phyloP scores from a whole-genome alignment of 2,797 vertebrate genomes.

The Varecia variegata region DNA sequence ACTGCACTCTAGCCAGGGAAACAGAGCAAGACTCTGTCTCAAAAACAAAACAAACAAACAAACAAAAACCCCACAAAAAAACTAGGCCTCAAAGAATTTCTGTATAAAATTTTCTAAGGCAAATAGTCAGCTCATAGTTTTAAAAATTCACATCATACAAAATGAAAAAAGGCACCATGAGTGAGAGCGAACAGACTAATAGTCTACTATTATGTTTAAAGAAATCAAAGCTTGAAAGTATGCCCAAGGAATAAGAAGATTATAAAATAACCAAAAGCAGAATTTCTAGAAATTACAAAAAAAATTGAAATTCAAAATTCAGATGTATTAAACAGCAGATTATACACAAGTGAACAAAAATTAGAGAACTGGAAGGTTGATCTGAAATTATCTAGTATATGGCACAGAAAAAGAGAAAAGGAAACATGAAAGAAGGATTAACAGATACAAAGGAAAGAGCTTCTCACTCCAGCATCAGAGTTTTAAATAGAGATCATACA shows the following conservation, averaged over 20 bases:
- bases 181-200: neutral
- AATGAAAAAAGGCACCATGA: neutral
- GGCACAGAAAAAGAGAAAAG: neutral
- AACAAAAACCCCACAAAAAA: no score
- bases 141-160: neutral
- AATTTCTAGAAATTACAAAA: neutral
- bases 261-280: neutral
- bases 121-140: neutral
- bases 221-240: neutral
- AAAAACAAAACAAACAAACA: no score
- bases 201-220: neutral
- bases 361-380: neutral
- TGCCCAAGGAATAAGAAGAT: neutral
- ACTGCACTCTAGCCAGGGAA: no score
- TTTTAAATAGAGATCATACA: neutral
- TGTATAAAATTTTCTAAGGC: neutral
- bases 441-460: neutral
- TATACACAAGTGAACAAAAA: neutral
- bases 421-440: neutral
- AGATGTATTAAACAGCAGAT: neutral
- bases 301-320: neutral
- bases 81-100: neutral
- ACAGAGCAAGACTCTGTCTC: no score
- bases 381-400: neutral
- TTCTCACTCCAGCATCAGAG: neutral